phyloP scores from a whole-genome alignment of 1,140 invertebrate genomes.

The Paralvinella palmiformis region DNA sequence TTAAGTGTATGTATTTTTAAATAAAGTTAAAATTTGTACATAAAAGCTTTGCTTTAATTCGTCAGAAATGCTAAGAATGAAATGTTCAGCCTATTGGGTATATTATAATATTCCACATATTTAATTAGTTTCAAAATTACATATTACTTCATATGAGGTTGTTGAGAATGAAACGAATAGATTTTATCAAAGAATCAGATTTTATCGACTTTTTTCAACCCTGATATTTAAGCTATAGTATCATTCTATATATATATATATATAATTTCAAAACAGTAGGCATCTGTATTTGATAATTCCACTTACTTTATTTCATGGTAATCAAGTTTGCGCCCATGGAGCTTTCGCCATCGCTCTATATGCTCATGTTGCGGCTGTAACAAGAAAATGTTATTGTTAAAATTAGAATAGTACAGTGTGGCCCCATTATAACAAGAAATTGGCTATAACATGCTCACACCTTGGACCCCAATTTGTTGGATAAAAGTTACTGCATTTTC shows the following conservation, averaged over 20 bases:
- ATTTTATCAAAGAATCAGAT: not conserved
- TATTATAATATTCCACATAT: slow-evolving; percentile 6
- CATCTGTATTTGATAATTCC: too few relatives aligned
- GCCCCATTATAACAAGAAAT: not conserved
- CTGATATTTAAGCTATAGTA: not conserved
- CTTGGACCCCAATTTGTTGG: not conserved
- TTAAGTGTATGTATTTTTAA: not conserved
- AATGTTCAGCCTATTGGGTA: not conserved
- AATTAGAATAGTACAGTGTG: not conserved
- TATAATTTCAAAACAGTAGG: not conserved
- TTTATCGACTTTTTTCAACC: not conserved
- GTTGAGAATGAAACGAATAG: not conserved
- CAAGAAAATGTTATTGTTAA: not conserved
- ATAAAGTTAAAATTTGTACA: slow-evolving; percentile 4
- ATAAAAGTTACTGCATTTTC: not conserved
- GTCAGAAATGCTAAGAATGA: not conserved
- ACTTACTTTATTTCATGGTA: slow-evolving; percentile 83
- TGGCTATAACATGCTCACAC: not conserved
- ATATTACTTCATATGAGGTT: not conserved
- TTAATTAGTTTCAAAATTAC: slow-evolving; percentile 1
- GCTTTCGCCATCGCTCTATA: slow-evolving; percentile 94
- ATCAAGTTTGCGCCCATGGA: slow-evolving; percentile 91
- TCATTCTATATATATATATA: not conserved
- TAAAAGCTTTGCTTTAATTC: slow-evolving; percentile 1
- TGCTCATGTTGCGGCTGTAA: slow-evolving; percentile 97